A percentile compares a stretch with the other conserved stretches of the same genome.
These are phyloP conservation scores for Spodoptera littoralis DNA, from an alignment of 2,888 invertebrate species.

Conservation along the genomic window DNA sequence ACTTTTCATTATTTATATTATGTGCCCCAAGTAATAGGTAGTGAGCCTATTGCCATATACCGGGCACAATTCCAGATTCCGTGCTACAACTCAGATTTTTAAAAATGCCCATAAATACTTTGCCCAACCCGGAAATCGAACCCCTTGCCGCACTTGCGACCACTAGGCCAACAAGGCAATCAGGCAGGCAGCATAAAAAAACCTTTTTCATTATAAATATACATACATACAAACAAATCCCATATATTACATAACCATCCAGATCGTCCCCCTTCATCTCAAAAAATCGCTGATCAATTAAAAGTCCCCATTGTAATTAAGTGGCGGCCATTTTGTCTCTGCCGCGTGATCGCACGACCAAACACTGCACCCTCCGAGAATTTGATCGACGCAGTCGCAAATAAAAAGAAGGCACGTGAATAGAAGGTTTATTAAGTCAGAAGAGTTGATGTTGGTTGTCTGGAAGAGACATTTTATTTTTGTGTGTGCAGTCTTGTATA, in stretches of 20 bases:
- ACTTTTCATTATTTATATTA: no score
- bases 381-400: slow-evolving; percentile 72
- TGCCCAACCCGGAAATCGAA: no score
- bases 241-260: no score
- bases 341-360: slow-evolving; percentile 70
- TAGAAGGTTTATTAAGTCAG: slow-evolving; percentile 73
- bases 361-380: slow-evolving; percentile 67
- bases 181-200: no score
- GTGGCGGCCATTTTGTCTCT: slow-evolving; percentile 70
- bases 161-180: no score
- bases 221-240: slow-evolving; percentile 3
- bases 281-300: slow-evolving; percentile 59
- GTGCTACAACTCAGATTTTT: no score
- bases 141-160: no score
- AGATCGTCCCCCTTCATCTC: background rate
- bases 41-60: no score
- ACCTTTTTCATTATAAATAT: background rate
- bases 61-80: no score
- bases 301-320: slow-evolving; percentile 62
- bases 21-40: no score
- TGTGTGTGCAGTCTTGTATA: background rate
- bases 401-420: slow-evolving; percentile 71
- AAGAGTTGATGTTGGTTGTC: slow-evolving; percentile 54
- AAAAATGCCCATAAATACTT: no score
- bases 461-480: slow-evolving; percentile 38